Evolutionary conservation across 2,797 vertebrate genomes (phyloP), one percentile per base, ranked within the genome.

Genomic region (Sphenodon punctatus): DNA sequence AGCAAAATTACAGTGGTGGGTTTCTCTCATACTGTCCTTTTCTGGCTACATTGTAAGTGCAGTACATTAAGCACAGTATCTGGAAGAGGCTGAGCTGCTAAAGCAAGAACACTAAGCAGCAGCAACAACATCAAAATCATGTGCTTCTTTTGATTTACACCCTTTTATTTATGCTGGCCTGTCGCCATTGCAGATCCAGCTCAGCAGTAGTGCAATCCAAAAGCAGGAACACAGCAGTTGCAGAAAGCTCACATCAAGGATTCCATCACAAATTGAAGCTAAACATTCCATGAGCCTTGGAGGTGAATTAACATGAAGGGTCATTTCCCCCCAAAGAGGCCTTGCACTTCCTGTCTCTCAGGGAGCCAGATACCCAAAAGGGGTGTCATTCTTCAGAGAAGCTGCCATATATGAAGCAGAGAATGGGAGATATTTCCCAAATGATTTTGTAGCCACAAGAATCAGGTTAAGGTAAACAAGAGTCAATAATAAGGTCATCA

Each of bases 381-480:
- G 80, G 78, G 48, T 72, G 34, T 83, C 67, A 45, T 49, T 78
- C 75, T 87, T 78, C 80, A 55, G 0, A 2, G 67, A 63, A 53
- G 2, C 59, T 86, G 80, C 87, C 75, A 61, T 86, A 85, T 81
- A 76, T 5, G 9, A 56, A 77, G 10, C 43, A 58, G 64, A 45
- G 32, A 55, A 67, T 45, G 64, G 38, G 74, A 25, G 11, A 80
- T 77, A 84, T 48, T 36, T 36, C 73, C 73, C 78, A 71, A 84
- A 84, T 67, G 10, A 69, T 58, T 78, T 84, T n/a, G 65, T 55
- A 75, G 3, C 43, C 59, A 63, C 46, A 70, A 22, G 61, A 75
- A 81, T 27, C 48, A n/a, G 46, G 64, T 59, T 68, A 72, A 88
- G 75, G 83, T 75, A 86, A 84, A 86, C 0, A 4, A 68, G 16